Evolutionary conservation across 2,888 invertebrate genomes (phyloP).

Genomic region (Drosophila lacicola): DNA sequence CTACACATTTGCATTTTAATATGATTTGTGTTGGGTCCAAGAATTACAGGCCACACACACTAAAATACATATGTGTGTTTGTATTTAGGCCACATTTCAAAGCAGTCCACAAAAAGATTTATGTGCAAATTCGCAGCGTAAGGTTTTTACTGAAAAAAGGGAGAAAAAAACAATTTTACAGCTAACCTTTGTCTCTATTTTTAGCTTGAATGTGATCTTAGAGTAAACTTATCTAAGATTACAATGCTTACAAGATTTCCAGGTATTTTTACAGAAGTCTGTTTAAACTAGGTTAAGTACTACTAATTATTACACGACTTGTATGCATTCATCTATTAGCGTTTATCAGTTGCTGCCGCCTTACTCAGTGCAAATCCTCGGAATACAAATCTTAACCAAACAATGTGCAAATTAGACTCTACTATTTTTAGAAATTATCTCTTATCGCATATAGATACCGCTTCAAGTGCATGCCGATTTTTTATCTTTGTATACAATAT

Average conservation of each 20-base stretch:
- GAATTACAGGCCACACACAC: neutral
- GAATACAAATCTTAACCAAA: too few relatives aligned
- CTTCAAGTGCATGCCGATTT: neutral
- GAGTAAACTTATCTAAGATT: neutral
- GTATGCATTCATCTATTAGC: too few relatives aligned
- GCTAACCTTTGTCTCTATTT: neutral
- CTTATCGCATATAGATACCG: too few relatives aligned
- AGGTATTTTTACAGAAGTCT: too few relatives aligned
- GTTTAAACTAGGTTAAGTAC: too few relatives aligned
- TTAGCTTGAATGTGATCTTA: neutral
- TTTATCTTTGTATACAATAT: neutral
- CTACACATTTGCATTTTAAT: slow-evolving; percentile 59
- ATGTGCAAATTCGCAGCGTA: slow-evolving; percentile 47
- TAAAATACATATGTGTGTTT: slow-evolving; percentile 15
- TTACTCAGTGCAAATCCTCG: too few relatives aligned
- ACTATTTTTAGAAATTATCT: neutral
- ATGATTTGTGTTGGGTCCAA: slow-evolving; percentile 43
- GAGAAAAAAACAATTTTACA: slow-evolving; percentile 8
- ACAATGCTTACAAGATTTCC: neutral
- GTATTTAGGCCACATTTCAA: slow-evolving; percentile 25
- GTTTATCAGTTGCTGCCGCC: too few relatives aligned
- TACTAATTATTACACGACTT: too few relatives aligned
- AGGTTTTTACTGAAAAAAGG: slow-evolving; percentile 41
- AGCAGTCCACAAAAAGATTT: slow-evolving; percentile 51
- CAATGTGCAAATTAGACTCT: neutral